Evolutionary conservation across 2,888 invertebrate species (phyloP).

Genomic region (Ptilodon capucinus): DNA sequence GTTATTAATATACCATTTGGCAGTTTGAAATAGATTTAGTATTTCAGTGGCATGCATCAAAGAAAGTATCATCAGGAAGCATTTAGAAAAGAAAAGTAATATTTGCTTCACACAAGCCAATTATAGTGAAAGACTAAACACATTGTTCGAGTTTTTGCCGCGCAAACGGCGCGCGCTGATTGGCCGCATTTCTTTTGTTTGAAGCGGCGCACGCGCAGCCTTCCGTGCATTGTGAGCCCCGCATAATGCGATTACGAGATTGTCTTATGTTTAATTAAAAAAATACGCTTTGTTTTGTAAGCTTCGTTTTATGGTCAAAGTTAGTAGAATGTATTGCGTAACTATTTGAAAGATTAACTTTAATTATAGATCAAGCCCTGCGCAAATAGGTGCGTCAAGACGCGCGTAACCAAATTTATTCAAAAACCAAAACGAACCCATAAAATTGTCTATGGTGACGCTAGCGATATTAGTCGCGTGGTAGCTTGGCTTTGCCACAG

Average conservation of each 20-base stretch:
- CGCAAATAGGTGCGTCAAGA: too few relatives aligned
- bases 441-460: too few relatives aligned
- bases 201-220: slow-evolving; percentile 31
- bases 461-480: too few relatives aligned
- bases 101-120: slow-evolving; percentile 53
- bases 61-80: slow-evolving; percentile 65
- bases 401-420: too few relatives aligned
- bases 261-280: slow-evolving; percentile 27
- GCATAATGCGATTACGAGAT: slow-evolving; percentile 41
- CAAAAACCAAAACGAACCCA: too few relatives aligned
- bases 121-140: slow-evolving; percentile 68
- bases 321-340: too few relatives aligned
- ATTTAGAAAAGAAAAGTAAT: slow-evolving; percentile 72
- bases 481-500: too few relatives aligned
- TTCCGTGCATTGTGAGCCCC: slow-evolving; percentile 67
- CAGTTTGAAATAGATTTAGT: neutral
- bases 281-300: slow-evolving; percentile 20
- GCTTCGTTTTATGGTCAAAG: neutral
- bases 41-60: slow-evolving; percentile 8
- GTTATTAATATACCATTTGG: neutral
- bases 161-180: slow-evolving; percentile 38
- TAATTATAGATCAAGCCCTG: too few relatives aligned
- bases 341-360: too few relatives aligned
- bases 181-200: slow-evolving; percentile 40
- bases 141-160: slow-evolving; percentile 61